Evolutionary conservation across 2,888 invertebrate species (phyloP).

Genomic region (Villa cingulata): DNA sequence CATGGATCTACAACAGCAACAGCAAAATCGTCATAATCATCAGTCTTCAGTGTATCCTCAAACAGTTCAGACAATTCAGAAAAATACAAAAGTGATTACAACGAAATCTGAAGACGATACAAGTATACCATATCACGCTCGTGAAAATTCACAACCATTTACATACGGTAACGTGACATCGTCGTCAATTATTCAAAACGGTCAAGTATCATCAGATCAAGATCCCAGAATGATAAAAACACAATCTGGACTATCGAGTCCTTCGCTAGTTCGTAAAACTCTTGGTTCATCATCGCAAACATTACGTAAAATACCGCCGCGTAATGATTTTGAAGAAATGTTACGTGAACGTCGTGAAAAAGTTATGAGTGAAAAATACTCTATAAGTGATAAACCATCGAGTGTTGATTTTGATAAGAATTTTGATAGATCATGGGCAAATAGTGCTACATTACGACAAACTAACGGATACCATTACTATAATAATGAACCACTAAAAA

Average conservation of each 20-base stretch:
- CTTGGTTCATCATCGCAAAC: slow-evolving; percentile 31
- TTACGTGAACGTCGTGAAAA: slow-evolving; percentile 35
- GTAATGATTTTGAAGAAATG: slow-evolving; percentile 34
- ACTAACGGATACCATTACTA: slow-evolving; percentile 18
- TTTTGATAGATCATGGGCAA: slow-evolving; percentile 8
- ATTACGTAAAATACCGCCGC: slow-evolving; percentile 29
- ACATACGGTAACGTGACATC: slow-evolving; percentile 60
- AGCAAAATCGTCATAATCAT: slow-evolving; percentile 12
- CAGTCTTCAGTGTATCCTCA: slow-evolving; percentile 36
- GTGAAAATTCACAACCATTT: slow-evolving; percentile 78
- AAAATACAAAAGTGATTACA: neutral
- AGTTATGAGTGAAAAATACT: slow-evolving; percentile 25
- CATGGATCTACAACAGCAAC: slow-evolving; percentile 4
- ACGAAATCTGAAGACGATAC: slow-evolving; percentile 31
- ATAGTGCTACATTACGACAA: neutral
- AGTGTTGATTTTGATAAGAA: slow-evolving; percentile 1
- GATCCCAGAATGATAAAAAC: slow-evolving; percentile 45
- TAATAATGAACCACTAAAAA: slow-evolving; percentile 20
- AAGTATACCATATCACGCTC: slow-evolving; percentile 81
- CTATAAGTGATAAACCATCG: slow-evolving; percentile 14
- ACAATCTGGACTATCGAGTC: slow-evolving; percentile 65
- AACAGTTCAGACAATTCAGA: slow-evolving; percentile 34
- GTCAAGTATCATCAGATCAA: slow-evolving; percentile 7
- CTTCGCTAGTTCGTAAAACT: slow-evolving; percentile 69
- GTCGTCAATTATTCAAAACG: slow-evolving; percentile 15